phyloP scores from a whole-genome alignment of 2,797 vertebrate genomes.

The Heterohyrax brucei region DNA sequence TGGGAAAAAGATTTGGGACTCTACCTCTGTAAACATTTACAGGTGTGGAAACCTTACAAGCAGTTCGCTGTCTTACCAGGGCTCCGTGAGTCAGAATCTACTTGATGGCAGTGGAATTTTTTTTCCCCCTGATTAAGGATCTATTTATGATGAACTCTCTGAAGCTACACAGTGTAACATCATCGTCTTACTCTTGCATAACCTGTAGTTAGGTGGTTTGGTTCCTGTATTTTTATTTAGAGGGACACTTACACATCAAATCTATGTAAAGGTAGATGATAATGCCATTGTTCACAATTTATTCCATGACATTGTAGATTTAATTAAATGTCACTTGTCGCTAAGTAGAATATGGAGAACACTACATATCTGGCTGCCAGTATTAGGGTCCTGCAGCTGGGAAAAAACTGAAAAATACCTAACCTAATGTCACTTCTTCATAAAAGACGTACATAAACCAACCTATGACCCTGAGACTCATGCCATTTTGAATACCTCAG shows the following conservation, averaged over 20 bases:
- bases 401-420: constrained; percentile 53
- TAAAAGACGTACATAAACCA: not conserved
- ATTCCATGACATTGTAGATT: not conserved
- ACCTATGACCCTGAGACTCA: not conserved
- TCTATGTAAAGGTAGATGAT: not conserved
- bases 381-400: constrained; percentile 8
- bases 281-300: constrained; percentile 16
- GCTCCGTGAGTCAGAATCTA: too few relatives aligned
- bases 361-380: not conserved
- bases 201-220: not conserved
- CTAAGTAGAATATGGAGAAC: constrained; percentile 8
- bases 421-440: not conserved
- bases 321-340: constrained; percentile 43
- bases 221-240: constrained; percentile 19
- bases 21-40: too few relatives aligned
- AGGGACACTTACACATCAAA: not conserved
- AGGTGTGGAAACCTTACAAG: too few relatives aligned
- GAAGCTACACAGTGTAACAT: not conserved
- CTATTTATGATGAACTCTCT: not conserved
- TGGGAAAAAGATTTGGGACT: too few relatives aligned
- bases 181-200: not conserved
- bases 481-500: not conserved
- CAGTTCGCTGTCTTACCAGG: too few relatives aligned
- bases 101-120: too few relatives aligned
- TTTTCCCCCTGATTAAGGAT: not conserved